phyloP scores from a whole-genome alignment of 2,797 vertebrate genomes.

The Hybognathus amarus region DNA sequence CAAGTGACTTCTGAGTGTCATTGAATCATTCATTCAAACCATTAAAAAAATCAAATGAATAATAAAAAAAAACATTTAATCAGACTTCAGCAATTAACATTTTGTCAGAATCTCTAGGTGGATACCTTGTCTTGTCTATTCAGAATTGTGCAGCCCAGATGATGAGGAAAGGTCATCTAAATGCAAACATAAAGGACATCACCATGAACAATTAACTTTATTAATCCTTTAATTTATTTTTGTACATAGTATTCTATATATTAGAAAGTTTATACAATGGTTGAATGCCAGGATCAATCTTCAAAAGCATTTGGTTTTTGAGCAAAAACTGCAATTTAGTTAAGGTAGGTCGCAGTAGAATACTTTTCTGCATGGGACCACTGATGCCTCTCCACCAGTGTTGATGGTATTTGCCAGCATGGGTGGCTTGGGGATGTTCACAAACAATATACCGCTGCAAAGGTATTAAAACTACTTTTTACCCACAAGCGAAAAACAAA shows the following conservation, averaged over 20 bases:
- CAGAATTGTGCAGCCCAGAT: no score
- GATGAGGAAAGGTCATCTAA: no score
- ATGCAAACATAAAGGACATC: no score
- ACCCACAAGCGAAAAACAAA: not conserved
- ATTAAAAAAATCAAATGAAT: not conserved
- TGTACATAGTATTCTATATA: not conserved
- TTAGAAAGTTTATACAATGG: not conserved
- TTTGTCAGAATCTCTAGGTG: no score
- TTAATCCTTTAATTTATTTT: not conserved
- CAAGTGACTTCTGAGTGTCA: not conserved
- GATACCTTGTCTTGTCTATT: no score
- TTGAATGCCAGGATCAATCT: not conserved
- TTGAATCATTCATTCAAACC: not conserved
- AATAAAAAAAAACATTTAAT: no score
- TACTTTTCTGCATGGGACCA: not conserved
- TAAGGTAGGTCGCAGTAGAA: not conserved
- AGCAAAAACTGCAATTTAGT: not conserved
- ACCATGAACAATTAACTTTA: no score
- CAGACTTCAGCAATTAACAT: no score
- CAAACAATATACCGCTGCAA: not conserved
- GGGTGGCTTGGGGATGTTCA: not conserved
- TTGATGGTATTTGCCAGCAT: not conserved
- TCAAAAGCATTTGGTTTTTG: not conserved
- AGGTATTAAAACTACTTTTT: not conserved
- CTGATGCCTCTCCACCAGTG: not conserved